phyloP scores from a whole-genome alignment of 92 coral and sea anemone genomes.

The Epizoanthus ramosus region DNA sequence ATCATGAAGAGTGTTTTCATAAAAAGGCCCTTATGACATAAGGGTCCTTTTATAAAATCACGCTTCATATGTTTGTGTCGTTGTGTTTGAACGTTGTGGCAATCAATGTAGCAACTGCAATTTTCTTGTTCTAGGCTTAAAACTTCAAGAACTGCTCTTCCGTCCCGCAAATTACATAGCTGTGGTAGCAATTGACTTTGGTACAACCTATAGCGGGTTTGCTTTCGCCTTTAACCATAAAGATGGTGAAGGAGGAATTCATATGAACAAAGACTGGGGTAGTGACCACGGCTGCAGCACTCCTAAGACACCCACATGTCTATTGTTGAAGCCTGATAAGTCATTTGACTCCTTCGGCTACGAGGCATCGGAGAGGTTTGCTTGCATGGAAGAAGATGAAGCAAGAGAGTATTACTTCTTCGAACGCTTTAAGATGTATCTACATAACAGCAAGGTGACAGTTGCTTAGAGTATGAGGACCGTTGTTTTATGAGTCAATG shows the following conservation, averaged over 20 bases:
- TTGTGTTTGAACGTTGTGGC: too few relatives aligned
- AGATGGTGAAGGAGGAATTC: conserved; percentile 45
- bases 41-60: too few relatives aligned
- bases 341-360: conserved; percentile 43
- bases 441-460: conserved; percentile 39
- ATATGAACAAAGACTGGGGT: conserved; percentile 58
- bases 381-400: conserved; percentile 41
- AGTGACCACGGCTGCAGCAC: conserved; percentile 49
- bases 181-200: conserved; percentile 52
- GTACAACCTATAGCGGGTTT: conserved; percentile 58
- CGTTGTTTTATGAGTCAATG: too few relatives aligned
- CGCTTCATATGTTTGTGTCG: too few relatives aligned
- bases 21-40: too few relatives aligned
- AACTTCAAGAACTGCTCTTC: conserved; percentile 1
- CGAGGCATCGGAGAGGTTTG: conserved; percentile 54
- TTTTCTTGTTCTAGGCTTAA: too few relatives aligned
- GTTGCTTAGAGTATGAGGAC: too few relatives aligned
- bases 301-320: conserved; percentile 48
- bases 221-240: conserved; percentile 50
- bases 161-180: conserved; percentile 17
- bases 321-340: conserved; percentile 21
- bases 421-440: conserved; percentile 55
- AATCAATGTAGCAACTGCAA: too few relatives aligned
- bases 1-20: too few relatives aligned
- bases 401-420: conserved; percentile 25